Evolutionary conservation across 2,113 vertebrate genomes (phyloP), one percentile per base, ranked within the genome.

Genomic region (Phocoena sinus): DNA sequence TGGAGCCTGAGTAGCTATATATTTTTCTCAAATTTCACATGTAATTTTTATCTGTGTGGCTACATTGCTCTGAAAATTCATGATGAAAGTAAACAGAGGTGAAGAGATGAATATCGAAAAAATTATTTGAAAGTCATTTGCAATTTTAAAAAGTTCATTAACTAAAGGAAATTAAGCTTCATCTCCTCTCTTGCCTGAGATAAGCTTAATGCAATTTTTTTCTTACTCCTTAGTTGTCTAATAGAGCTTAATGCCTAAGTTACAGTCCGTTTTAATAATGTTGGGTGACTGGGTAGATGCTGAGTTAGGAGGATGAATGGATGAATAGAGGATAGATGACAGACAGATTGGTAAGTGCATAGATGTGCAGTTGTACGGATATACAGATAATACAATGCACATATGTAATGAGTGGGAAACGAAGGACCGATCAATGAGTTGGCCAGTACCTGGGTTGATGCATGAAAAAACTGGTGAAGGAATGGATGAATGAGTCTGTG

Each of bases 361-460:
- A 33, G 62, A 25, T 44, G 21, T 10, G 6, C 13, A 60, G 13
- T 33, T 38, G 0, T 18, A 21, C 14, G 0, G 11, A 56, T 56
- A 9, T 23, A 25, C 13, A 71, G 47, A 86, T 41, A 76, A 67
- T 36, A 12, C 17, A 53, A 6, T 70, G 2, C 8, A 87, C 3
- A 0, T 28, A 44, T 4, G 5, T 50, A 60, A 33, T 15, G 1
- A n/a, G 21, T n/a, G 18, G 15, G 28, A 91, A 9, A 82, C 36
- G 41, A 68, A 74, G 17, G 12, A 15, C 62, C 15, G 50, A 41
- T 68, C 9, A 11, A 26, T 33, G 20, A 8, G 8, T n/a, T 86
- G 56, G 62, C 5, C 91, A 41, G n/a, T 20, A 33, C 2, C 33
- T 81, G 17, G 7, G 10, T 20, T 74, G 20, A 60, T 74, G 26